Base-by-base conservation (phyloP, 2,797 vertebrate genomes). In the Tinamus major region DNA sequence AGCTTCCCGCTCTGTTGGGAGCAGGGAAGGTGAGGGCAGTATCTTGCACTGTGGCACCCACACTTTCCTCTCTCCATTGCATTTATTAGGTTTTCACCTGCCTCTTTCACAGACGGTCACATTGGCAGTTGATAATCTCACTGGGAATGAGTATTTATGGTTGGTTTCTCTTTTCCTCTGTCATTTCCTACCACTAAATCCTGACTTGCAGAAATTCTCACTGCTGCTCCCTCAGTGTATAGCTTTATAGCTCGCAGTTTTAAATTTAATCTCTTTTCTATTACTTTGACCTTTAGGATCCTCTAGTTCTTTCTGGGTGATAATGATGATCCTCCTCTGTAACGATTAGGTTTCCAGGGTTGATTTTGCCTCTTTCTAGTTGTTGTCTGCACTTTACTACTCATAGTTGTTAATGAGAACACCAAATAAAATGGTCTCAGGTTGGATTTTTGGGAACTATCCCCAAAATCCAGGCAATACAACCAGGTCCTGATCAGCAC, bases 61-160 rank as follows among this genome's bases (percentile, higher is more conserved):
- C 35, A 3, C 49, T 68, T 81, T 33, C 16, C 41, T 63, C 42
- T 63, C 85, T 69, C 37, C 12, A 49, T 33, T 10, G 16, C 3
- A 2, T 70, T 48, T 37, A 10, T 44, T 51, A 27, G 16, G 19
- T 19, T 58, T 51, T 44, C n/a, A 68, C 72, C 11, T 18, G 11
- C 5, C 35, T 69, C 29, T 62, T 68, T 72, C 35, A 27, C 67
- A 67, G 71, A 6, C 27, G 37, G 31, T 49, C 70, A 16, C 23
- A 3, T 10, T 26, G 35, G 49, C 10, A 59, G 29, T 12, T 48
- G 20, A 14, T 29, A 29, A 21, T 21, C 48, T 41, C 46, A 8
- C 0, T 21, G 49, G 63, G 48, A 53, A 74, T n/a, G 7, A 31
- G 1, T 3, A 2, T 11, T 9, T 27, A 55, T 1, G 0, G 21